Base-by-base conservation (phyloP, 1,140 invertebrate species). In the Diachasma alloeum region DNA sequence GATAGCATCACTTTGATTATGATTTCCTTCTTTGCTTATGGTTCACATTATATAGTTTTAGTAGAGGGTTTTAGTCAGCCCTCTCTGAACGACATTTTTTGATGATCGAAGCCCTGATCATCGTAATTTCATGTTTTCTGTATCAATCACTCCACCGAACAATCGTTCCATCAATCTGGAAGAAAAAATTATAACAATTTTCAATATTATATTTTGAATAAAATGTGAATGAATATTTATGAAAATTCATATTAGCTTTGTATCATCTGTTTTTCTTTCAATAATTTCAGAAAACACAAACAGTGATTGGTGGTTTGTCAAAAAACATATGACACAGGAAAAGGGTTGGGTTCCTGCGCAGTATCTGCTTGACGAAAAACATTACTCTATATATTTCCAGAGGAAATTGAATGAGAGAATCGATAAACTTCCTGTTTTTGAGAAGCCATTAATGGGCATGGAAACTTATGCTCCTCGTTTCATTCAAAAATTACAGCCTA, bases 281-380 rank as follows among this genome's bases (percentile, higher is more conserved):
- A 75, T 74, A 46, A 59, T 0, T 66, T 71, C 77, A 93, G 94
- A 95, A 87, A 94, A 93, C 74, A 93, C 93, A 53, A 95, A 95
- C 82, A 87, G 90, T 77, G 96, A 97, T 83, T 97, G 96, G 96
- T 98, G 96, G 96, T 96, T 96, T 84, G 96, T 98, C 0, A 93
- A 93, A 79, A 98, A 98, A 88, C 93, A 95, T 87, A 88, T 97
- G 17, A 97, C 96, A 0, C 94, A 97, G 86, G 96, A 97, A 89
- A 96, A 94, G 83, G 97, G 97, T 71, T 97, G 95, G 93, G 96
- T 97, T 26, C 96, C 96, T n/a, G 94, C 96, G 3, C 93, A 96
- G 85, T 95, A 96, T 83, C 89, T 98, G 0, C 93, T 96, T 90
- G 94, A 96, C 84, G 94, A 96, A 86, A 88, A 90, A 3, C 94